phyloP scores from a whole-genome alignment of 2,888 invertebrate species.

The Marasmarcha lunaedactyla region DNA sequence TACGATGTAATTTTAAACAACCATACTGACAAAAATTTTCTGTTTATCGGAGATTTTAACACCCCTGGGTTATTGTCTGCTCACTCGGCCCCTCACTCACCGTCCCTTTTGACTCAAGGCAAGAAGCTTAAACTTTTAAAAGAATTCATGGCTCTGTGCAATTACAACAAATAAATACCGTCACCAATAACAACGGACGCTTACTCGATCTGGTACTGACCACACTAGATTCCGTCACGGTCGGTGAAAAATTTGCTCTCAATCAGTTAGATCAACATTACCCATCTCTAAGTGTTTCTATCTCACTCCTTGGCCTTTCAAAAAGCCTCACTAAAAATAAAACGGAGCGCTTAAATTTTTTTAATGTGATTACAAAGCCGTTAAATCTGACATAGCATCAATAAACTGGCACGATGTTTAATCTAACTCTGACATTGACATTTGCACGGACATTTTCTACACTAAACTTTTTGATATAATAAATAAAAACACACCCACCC shows the following conservation, averaged over 20 bases:
- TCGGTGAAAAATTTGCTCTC: conserved; percentile 1
- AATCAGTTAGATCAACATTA: conserved; percentile 5
- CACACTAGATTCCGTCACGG: background rate
- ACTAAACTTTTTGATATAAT: conserved; percentile 6
- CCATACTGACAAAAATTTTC: too few relatives aligned
- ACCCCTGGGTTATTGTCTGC: background rate
- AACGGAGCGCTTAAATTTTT: conserved; percentile 4
- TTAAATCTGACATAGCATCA: too few relatives aligned
- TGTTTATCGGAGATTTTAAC: too few relatives aligned
- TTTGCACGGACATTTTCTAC: too few relatives aligned
- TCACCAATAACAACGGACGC: conserved; percentile 5
- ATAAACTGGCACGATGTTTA: conserved; percentile 3
- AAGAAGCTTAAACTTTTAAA: too few relatives aligned
- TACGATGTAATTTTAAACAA: too few relatives aligned
- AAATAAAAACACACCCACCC: conserved; percentile 6
- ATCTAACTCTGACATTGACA: too few relatives aligned
- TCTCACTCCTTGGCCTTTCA: background rate
- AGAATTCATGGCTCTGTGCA: background rate
- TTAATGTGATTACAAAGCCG: conserved; percentile 3
- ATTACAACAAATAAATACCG: conserved; percentile 5
- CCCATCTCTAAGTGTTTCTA: too few relatives aligned
- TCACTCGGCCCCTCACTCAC: background rate
- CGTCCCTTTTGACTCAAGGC: too few relatives aligned
- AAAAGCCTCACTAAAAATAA: background rate
- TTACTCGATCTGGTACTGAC: conserved; percentile 8